Evolutionary conservation across 2,888 invertebrate genomes (phyloP), one percentile per base, ranked within the genome.

Genomic region (Slavum lentiscoides): DNA sequence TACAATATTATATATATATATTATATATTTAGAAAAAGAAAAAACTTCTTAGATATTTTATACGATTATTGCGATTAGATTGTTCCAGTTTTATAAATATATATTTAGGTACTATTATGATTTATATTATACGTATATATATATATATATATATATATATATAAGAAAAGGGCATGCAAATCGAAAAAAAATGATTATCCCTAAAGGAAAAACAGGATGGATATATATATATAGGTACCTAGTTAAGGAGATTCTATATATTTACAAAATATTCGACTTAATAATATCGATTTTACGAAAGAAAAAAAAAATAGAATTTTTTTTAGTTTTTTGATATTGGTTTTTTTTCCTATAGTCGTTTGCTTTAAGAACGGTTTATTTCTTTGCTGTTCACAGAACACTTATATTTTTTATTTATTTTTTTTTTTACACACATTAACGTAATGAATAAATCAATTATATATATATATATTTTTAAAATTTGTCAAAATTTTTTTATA

Each of bases 41-140:
- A 61, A 21, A 49, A 69, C 62, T 19, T 37, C 19, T 59, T 76
- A 62, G 17, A 15, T n/a, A 62, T 77, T 61, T 61, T 13, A 15
- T n/a, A 61, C 19, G 55, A 72, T 80, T 80, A 80, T 80, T 80
- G 80, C 80, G 55, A 64, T 80, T 72, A 80, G 80, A 80, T 80
- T 80, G 80, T 80, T 70, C 55, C 64, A 23, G 69, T 70, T 80
- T 74, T 67, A 74, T 17, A 53, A 58, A 66, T 39, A 37, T 37
- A 62, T 64, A 30, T 30, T 30, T 30, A 30, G 30, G 30, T 64
- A 17, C 17, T 17, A 37, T 64, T 37, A 11, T 21, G 19, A 55
- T 43, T 43, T 68, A 17, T 69, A 55, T 58, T 43, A 66, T 39
- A 66, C 23, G 19, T 59, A 62, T n/a, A 9, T 59, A 59, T 59